A percentile compares a stretch with the other conserved stretches of the same genome.
Evolutionary conservation across 37 sponge, comb jelly and placozoan genomes (phyloP).

Genomic region (Chondrilla cf. caribensis): DNA sequence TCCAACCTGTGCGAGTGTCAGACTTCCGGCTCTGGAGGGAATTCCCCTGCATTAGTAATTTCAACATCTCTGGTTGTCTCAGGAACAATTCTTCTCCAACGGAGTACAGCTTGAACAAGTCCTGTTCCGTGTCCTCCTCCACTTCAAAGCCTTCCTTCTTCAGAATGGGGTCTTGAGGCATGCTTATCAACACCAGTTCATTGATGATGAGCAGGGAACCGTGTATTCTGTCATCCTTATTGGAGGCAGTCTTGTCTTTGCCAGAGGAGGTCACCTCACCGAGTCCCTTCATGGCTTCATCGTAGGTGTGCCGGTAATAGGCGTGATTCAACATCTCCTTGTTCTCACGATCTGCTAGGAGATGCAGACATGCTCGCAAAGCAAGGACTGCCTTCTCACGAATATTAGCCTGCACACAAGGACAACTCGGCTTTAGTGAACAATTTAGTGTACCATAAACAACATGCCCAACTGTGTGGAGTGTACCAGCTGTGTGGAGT

Average conservation of each 20-base stretch:
- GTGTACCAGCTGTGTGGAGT: too few species aligned
- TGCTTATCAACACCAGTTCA: constrained; percentile 77
- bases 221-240: constrained; percentile 76
- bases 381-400: constrained; percentile 81
- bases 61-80: neutral
- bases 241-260: constrained; percentile 28
- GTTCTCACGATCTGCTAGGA: constrained; percentile 83
- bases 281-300: constrained; percentile 69
- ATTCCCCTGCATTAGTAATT: neutral
- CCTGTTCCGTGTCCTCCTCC: neutral
- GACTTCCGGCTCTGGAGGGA: neutral
- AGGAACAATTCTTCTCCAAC: neutral
- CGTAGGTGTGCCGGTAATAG: constrained; percentile 62
- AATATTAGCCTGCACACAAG: constrained; percentile 57
- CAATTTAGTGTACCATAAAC: neutral
- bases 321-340: constrained; percentile 57
- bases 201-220: constrained; percentile 84
- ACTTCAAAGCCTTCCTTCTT: neutral
- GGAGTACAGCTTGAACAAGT: neutral
- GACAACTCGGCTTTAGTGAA: too few species aligned
- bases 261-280: constrained; percentile 25
- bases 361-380: constrained; percentile 84
- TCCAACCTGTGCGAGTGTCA: constrained; percentile 7
- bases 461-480: too few species aligned
- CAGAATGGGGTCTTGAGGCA: constrained; percentile 27